These are phyloP conservation scores for Drosophila monieri DNA, from an alignment of 2,888 invertebrate species.

Conservation along the genomic window DNA sequence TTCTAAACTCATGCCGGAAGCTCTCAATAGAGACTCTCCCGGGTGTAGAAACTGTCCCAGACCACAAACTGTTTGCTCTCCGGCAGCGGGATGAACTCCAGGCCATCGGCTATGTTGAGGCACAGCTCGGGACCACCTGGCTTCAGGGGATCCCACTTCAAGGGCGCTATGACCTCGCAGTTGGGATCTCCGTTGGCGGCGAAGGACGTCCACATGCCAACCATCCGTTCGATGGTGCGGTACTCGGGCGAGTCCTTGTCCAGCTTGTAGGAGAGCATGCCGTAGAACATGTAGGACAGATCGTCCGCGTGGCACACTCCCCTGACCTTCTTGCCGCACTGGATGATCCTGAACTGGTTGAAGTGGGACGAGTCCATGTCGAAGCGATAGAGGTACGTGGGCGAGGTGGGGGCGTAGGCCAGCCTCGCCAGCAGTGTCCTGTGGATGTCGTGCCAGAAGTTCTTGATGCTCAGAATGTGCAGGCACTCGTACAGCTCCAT, in stretches of 20 bases:
- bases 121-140: slow-evolving; percentile 65
- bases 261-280: slow-evolving; percentile 62
- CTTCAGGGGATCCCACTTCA: slow-evolving; percentile 67
- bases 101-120: slow-evolving; percentile 75
- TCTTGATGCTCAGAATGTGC: slow-evolving; percentile 59
- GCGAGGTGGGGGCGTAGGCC: slow-evolving; percentile 57
- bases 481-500: slow-evolving; percentile 67
- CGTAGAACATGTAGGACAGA: slow-evolving; percentile 81
- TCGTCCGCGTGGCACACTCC: slow-evolving; percentile 83
- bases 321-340: slow-evolving; percentile 71
- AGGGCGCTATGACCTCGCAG: slow-evolving; percentile 65
- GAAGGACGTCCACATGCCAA: slow-evolving; percentile 81
- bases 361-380: slow-evolving; percentile 81
- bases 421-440: slow-evolving; percentile 75
- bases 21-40: slow-evolving; percentile 56
- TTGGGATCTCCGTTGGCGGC: slow-evolving; percentile 81
- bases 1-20: background rate
- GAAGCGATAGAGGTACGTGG: slow-evolving; percentile 82
- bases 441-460: slow-evolving; percentile 83
- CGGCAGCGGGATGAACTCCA: slow-evolving; percentile 75
- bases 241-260: slow-evolving; percentile 69
- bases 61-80: slow-evolving; percentile 72
- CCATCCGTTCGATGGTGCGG: slow-evolving; percentile 79
- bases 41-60: slow-evolving; percentile 76
- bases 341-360: slow-evolving; percentile 78